Base-by-base conservation (phyloP, 2,113 vertebrate species). In the Agapornis roseicollis region DNA sequence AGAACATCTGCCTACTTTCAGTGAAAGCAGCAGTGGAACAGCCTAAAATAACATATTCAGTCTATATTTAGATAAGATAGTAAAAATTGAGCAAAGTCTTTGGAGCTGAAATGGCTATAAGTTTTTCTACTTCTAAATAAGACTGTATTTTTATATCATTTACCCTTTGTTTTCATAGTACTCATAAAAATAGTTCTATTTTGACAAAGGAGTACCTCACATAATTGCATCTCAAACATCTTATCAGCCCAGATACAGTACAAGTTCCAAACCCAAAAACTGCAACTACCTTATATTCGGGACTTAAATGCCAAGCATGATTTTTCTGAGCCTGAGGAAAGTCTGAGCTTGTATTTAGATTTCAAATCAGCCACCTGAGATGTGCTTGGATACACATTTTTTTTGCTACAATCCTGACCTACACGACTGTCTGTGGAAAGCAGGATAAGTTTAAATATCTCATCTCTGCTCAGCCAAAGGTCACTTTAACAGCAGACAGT, bases 11-110 rank as follows among this genome's bases (percentile, higher is more conserved):
- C 63, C 79, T 74, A 3, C 58, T 66, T 88, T 60, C 55, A 70
- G 18, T 79, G 46, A 35, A 73, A 66, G 42, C n/a, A 72, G 56
- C 65, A 88, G 20, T 58, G 25, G 37, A 80, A 89, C 68, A 73
- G 42, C 71, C 55, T 90, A 86, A 71, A 96, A 86, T 74, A 94
- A 78, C 8, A 17, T 52, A 65, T 52, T 90, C 55, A 10, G 37
- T 78, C 55, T 93, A 37, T 80, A 91, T 83, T 90, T 90, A 91
- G 60, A 42, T 78, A 88, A 88, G 33, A 68, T 37, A 86, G 72
- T 86, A 52, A 91, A 89, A 94, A 47, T 1, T 68, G 24, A 78
- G 14, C 31, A 64, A 89, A 86, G 42, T 64, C 60, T 93, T 95
- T 42, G 60, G 72, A 94, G 24, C 18, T 78, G 47, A 91, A 89